phyloP scores from a whole-genome alignment of 1,140 invertebrate genomes.

The Polyergus mexicanus region DNA sequence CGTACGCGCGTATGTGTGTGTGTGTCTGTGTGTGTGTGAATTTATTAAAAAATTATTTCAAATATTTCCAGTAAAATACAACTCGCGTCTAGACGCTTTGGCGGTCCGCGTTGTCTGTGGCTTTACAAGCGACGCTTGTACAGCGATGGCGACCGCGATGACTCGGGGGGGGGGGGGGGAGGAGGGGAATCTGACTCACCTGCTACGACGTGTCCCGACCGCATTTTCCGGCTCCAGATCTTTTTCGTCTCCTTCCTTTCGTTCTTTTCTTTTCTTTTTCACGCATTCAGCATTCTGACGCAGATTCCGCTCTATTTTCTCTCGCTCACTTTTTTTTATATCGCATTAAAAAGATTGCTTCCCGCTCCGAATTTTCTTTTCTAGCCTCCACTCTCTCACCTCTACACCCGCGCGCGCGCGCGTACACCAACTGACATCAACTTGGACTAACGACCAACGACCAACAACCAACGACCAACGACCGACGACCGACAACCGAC shows the following conservation, averaged over 20 bases:
- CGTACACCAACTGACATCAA: slow-evolving; percentile 3
- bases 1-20: too few species aligned
- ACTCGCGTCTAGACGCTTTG: neutral
- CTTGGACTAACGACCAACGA: slow-evolving; percentile 63
- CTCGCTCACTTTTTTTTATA: neutral
- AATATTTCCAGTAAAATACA: neutral
- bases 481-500: slow-evolving; percentile 66
- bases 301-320: slow-evolving; percentile 3
- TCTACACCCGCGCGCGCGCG: slow-evolving; percentile 52
- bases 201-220: slow-evolving; percentile 76
- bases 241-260: slow-evolving; percentile 36
- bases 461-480: slow-evolving; percentile 7
- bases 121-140: slow-evolving; percentile 28
- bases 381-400: slow-evolving; percentile 49
- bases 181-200: slow-evolving; percentile 74
- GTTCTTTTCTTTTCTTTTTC: slow-evolving; percentile 56
- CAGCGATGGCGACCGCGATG: slow-evolving; percentile 34
- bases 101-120: neutral
- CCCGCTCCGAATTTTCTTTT: slow-evolving; percentile 42
- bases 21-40: too few species aligned
- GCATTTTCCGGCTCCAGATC: slow-evolving; percentile 71
- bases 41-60: neutral
- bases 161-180: slow-evolving; percentile 20
- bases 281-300: slow-evolving; percentile 66
- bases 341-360: neutral